Base-by-base conservation (phyloP, 2,888 invertebrate species). In the Acheta domesticus region DNA sequence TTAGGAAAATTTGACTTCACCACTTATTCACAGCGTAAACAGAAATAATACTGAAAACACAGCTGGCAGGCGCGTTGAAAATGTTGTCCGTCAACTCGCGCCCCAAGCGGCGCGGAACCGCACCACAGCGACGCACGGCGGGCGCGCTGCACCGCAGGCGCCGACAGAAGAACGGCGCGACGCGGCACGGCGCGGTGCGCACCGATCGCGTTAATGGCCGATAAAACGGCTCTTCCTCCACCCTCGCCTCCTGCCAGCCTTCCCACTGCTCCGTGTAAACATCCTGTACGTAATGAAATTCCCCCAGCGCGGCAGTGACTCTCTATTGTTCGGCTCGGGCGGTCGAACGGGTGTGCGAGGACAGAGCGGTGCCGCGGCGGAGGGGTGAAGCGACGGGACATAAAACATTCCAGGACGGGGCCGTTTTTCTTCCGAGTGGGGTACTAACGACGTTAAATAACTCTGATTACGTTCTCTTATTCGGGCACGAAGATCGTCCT, bases 261-360 rank as follows among this genome's bases (percentile, higher is more conserved):
- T 14, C 62, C 62, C n/a, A 19, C 62, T 62, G 14, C 62, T 14
- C 16, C 62, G 62, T 62, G 62, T 62, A 62, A 62, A 62, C 62
- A 62, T 62, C 62, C 62, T 62, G 62, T 62, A 62, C 62, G 62
- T 62, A 62, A 62, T 62, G 62, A 62, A 62, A 62, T 62, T 62
- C 62, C 62, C 36, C 62, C 62, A n/a, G n/a, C 62, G 16, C 16
- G 14, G 0, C 62, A n/a, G 62, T 11, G 62, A n/a, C 62, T 14
- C 16, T n/a, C 62, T 62, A 62, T 62, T 62, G 62, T 62, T 62
- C 62, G 62, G n/a, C 36, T 62, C 16, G 62, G 62, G 62, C 62
- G 62, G 62, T 19, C 36, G 36, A 36, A 36, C 36, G 16, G 62
- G 62, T 62, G 62, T 12, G 16, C n/a, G 62, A 62, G 62, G 62